Evolutionary conservation across 2,797 vertebrate species (phyloP), one percentile per base, ranked within the genome.

Genomic region (Adelosebastes latens): DNA sequence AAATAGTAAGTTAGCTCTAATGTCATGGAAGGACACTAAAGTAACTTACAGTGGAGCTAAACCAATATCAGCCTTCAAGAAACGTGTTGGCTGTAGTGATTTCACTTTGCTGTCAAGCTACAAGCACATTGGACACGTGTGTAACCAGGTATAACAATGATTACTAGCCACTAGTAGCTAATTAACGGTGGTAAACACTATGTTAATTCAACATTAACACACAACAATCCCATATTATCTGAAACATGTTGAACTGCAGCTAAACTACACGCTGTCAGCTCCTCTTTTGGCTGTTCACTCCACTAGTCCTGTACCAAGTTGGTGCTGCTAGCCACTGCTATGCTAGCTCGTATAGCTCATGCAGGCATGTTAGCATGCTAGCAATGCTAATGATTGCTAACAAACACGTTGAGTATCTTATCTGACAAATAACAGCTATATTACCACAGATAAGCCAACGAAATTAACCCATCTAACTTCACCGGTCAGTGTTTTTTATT

Each of bases 51-150:
- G n/a, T 8, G 22, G 16, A 13, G 25, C 5, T 59, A 9, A 72
- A 24, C 4, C 9, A n/a, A 71, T 29, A 6, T 6, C 4, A 20
- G 13, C 16, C n/a, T 36, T 2, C 0, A 29, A 8, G 13, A 75
- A 58, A 61, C 32, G 22, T 10, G 18, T 13, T 31, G 12, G 6
- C 39, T 29, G 22, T 61, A 3, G 5, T 13, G 59, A 14, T 29
- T 64, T 25, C n/a, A 14, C 25, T 66, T 8, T 75, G 22, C 64
- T 81, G 81, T 78, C 77, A 77, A 16, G 52, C 63, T 31, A 22
- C 79, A 66, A 32, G 29, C 73, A 76, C 49, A 76, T 29, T 18
- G 63, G 34, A 75, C 89, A 90, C 89, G 88, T 90, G 87, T 91
- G 89, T 86, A 24, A 34, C 56, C 67, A 22, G 59, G 12, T 29